phyloP scores from a whole-genome alignment of 2,888 invertebrate genomes.

The Oxystoma pomonae region DNA sequence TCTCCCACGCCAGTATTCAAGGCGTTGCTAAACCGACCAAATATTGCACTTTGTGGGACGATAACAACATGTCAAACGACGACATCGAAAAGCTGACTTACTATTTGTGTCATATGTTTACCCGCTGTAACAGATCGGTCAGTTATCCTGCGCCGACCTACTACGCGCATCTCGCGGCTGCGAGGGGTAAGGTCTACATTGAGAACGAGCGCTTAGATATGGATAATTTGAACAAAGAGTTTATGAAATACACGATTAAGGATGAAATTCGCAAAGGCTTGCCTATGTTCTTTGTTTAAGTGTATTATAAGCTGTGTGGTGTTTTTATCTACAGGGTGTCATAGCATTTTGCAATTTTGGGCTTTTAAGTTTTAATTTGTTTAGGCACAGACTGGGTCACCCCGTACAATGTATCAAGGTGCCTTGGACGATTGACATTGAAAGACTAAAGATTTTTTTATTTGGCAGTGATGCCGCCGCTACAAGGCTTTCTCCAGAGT shows the following conservation, averaged over 20 bases:
- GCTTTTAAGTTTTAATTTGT: no score
- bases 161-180: slow-evolving; percentile 83
- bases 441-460: no score
- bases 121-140: slow-evolving; percentile 77
- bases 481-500: no score
- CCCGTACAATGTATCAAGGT: no score
- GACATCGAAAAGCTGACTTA: slow-evolving; percentile 76
- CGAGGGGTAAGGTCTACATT: slow-evolving; percentile 56
- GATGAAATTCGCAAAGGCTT: slow-evolving; percentile 52
- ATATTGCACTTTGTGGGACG: slow-evolving; percentile 81
- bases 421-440: no score
- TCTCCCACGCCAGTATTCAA: slow-evolving; percentile 65
- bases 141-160: slow-evolving; percentile 87
- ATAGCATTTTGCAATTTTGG: no score
- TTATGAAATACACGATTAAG: slow-evolving; percentile 51
- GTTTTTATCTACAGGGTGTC: no score
- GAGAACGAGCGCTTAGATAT: slow-evolving; percentile 47
- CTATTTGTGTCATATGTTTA: slow-evolving; percentile 81
- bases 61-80: slow-evolving; percentile 64
- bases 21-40: slow-evolving; percentile 84
- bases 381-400: no score
- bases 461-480: no score
- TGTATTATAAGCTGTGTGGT: background rate
- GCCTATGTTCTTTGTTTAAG: slow-evolving; percentile 71
- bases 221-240: slow-evolving; percentile 49